These are phyloP conservation scores for Bubalus kerabau DNA, from an alignment of 2,113 vertebrate genomes.

Conservation along the genomic window DNA sequence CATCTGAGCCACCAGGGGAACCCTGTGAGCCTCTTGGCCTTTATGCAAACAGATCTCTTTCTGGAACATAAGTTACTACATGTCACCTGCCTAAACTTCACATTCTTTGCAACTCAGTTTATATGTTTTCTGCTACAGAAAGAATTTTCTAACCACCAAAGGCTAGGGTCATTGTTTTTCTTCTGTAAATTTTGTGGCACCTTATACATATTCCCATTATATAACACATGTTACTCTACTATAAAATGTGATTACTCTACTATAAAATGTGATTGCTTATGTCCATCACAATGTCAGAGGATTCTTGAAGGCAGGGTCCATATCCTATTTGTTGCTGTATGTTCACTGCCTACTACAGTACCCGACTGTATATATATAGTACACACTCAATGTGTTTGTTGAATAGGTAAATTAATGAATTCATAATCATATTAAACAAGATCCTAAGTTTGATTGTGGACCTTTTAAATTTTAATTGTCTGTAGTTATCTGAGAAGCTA, in stretches of 20 bases:
- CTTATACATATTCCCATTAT: background rate
- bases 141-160: background rate
- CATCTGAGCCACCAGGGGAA: background rate
- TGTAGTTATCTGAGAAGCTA: background rate
- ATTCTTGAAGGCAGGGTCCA: background rate
- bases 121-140: background rate
- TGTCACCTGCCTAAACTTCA: background rate
- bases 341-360: background rate
- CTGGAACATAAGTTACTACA: background rate
- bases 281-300: background rate
- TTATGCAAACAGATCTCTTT: background rate
- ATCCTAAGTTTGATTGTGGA: background rate
- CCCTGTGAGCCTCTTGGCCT: background rate
- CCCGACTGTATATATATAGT: background rate
- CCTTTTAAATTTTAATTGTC: background rate
- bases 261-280: background rate
- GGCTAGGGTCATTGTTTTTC: background rate
- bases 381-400: background rate
- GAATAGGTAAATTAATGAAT: background rate
- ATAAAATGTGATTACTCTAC: background rate
- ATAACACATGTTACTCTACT: background rate
- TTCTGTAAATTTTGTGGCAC: background rate
- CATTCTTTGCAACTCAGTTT: background rate
- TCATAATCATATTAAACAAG: background rate
- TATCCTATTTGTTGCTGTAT: background rate